phyloP scores from a whole-genome alignment of 92 coral and sea anemone species.

The Zoanthus sansibaricus region DNA sequence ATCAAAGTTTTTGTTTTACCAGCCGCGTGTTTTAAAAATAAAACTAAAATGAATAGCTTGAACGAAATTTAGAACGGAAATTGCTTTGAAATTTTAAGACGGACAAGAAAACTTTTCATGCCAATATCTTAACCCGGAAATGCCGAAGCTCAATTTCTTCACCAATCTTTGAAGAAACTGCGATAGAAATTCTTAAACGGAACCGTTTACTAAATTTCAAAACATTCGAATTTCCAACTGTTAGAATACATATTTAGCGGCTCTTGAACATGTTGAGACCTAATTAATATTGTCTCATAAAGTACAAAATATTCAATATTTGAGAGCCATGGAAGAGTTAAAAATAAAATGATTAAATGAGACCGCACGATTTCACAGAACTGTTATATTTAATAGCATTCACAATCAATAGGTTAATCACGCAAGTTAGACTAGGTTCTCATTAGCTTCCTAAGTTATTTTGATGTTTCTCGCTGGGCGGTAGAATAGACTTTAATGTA shows the following conservation, averaged over 20 bases:
- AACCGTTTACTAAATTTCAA: background rate
- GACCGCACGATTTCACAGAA: background rate
- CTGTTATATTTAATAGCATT: background rate
- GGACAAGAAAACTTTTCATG: background rate
- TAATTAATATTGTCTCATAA: slow-evolving; percentile 7
- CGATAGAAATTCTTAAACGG: slow-evolving; percentile 3
- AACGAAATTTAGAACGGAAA: slow-evolving; percentile 15
- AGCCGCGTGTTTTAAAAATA: slow-evolving; percentile 2
- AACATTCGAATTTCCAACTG: slow-evolving; percentile 1
- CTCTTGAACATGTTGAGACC: background rate
- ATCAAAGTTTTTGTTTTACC: background rate
- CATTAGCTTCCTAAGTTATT: slow-evolving; percentile 18
- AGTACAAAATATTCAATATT: background rate
- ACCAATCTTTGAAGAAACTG: background rate
- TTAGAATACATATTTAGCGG: slow-evolving; percentile 26
- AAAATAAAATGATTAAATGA: background rate
- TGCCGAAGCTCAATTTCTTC: slow-evolving; percentile 12
- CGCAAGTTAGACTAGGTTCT: background rate
- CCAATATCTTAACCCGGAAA: slow-evolving; percentile 31
- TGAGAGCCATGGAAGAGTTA: background rate
- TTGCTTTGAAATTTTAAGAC: slow-evolving; percentile 3
- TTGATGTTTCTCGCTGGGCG: slow-evolving; percentile 6
- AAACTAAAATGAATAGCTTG: background rate
- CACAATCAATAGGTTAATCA: slow-evolving; percentile 18
- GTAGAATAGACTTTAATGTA: slow-evolving; percentile 21